Conservation (phyloP, 2,797 vertebrate species). For the Falco novaeseelandiae region DNA sequence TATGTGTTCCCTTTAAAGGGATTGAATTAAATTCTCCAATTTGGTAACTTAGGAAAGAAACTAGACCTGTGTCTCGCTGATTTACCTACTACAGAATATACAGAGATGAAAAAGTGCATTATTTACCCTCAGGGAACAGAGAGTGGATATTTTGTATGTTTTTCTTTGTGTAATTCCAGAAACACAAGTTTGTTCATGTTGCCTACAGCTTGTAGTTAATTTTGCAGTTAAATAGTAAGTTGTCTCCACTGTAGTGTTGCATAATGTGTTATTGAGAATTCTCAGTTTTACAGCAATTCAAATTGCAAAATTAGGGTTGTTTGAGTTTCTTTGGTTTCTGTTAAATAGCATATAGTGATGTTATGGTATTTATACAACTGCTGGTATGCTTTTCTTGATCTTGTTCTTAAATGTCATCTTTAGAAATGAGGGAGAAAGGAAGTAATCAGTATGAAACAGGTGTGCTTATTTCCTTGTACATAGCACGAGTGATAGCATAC, state of each 20-base stretch:
- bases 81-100: background rate
- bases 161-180: background rate
- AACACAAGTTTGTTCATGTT: background rate
- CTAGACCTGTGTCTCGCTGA: background rate
- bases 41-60: background rate
- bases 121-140: background rate
- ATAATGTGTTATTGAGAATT: background rate
- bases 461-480: background rate
- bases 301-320: background rate
- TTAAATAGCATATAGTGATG: background rate
- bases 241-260: background rate
- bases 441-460: background rate
- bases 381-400: background rate
- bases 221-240: background rate
- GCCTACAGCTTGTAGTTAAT: background rate
- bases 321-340: background rate
- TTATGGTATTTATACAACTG: background rate
- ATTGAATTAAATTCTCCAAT: background rate
- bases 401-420: background rate
- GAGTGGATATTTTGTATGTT: background rate
- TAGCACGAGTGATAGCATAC: background rate
- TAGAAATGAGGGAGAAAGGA: background rate
- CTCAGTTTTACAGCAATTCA: background rate
- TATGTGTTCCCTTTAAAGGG: background rate
- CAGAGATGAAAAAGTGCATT: background rate